Evolutionary conservation across 92 coral and sea anemone genomes (phyloP).

Genomic region (Umimayanthus kanabou): DNA sequence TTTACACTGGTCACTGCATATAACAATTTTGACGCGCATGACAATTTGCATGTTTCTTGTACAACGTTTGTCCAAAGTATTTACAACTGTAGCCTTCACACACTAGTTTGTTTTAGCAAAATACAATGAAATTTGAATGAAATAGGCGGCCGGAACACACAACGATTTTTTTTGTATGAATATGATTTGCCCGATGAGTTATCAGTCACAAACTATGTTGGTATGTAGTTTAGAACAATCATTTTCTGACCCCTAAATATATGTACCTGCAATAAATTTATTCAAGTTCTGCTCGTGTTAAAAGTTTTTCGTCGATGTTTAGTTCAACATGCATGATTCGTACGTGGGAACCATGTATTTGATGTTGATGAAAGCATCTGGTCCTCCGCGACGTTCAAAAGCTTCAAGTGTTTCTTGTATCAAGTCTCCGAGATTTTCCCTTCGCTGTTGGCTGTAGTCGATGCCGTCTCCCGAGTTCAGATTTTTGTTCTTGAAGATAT

Average conservation of each 20-base stretch:
- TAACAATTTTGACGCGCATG: background rate
- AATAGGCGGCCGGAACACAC: conserved; percentile 4
- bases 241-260: background rate
- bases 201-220: background rate
- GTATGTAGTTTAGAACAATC: background rate
- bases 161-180: background rate
- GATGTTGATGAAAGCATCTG: conserved; percentile 98
- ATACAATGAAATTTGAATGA: background rate
- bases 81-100: background rate
- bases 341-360: conserved; percentile 99
- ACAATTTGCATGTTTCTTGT: background rate
- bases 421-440: conserved; percentile 96
- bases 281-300: background rate
- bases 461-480: conserved; percentile 97
- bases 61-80: background rate
- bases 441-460: conserved; percentile 98
- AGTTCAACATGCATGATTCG: conserved; percentile 94
- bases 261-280: conserved; percentile 13
- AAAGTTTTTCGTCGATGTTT: conserved; percentile 27
- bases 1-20: background rate
- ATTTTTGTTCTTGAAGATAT: conserved; percentile 92
- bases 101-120: background rate
- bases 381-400: conserved; percentile 91
- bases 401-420: conserved; percentile 95
- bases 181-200: background rate